These are phyloP conservation scores for Epirrhoe tristata DNA, from an alignment of 2,888 invertebrate species.

Conservation along the genomic window DNA sequence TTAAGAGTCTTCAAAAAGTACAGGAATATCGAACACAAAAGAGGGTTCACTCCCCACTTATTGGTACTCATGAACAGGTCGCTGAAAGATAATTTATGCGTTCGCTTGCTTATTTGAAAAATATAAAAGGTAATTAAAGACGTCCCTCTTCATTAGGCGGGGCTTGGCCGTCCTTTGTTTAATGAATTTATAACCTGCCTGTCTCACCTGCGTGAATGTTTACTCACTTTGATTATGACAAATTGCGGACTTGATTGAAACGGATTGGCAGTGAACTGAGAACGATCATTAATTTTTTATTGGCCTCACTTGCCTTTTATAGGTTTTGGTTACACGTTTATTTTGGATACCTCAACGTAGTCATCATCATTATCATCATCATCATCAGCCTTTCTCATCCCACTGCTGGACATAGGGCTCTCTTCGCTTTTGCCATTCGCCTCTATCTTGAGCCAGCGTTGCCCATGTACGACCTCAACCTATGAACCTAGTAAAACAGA, in stretches of 20 bases:
- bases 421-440: no score
- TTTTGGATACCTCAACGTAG: no score
- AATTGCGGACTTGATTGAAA: conserved; percentile 23
- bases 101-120: conserved; percentile 73
- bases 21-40: conserved; percentile 56
- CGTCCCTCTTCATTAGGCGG: conserved; percentile 79
- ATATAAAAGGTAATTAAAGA: conserved; percentile 81
- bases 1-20: conserved; percentile 49
- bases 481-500: no score
- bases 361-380: no score
- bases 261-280: conserved; percentile 10
- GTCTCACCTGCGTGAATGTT: conserved; percentile 31
- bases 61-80: conserved; percentile 63
- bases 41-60: conserved; percentile 65
- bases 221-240: conserved; percentile 31
- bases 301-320: not conserved
- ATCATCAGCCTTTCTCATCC: no score
- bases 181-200: conserved; percentile 70
- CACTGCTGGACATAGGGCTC: no score
- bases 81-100: conserved; percentile 76
- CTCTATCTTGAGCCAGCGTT: no score
- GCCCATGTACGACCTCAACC: no score
- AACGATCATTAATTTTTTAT: not conserved
- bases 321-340: not conserved
- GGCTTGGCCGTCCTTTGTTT: conserved; percentile 69